phyloP scores from a whole-genome alignment of 1,140 invertebrate genomes.

The Pararge aegeria region DNA sequence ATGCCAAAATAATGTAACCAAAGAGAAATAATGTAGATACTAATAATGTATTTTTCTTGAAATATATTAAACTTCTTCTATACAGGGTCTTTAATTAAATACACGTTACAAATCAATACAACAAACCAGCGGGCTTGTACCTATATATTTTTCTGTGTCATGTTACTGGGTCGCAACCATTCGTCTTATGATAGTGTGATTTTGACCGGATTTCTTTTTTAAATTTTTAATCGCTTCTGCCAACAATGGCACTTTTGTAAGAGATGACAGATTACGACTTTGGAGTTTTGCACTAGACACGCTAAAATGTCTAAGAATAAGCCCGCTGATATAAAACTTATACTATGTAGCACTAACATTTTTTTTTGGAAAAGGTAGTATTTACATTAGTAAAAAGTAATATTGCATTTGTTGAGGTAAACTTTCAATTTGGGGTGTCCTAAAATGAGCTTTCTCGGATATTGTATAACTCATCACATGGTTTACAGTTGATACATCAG shows the following conservation, averaged over 20 bases:
- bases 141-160: too few species aligned
- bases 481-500: constrained; percentile 56
- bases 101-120: constrained; percentile 12
- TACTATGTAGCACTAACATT: too few species aligned
- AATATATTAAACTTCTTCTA: constrained; percentile 9
- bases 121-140: not conserved
- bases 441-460: constrained; percentile 64
- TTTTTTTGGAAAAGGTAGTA: too few species aligned
- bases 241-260: too few species aligned
- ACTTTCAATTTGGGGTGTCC: constrained; percentile 55
- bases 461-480: constrained; percentile 68
- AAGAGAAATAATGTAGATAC: constrained; percentile 36
- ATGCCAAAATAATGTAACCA: constrained; percentile 51
- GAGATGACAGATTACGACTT: too few species aligned
- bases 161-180: too few species aligned
- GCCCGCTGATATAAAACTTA: too few species aligned
- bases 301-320: too few species aligned
- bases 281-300: too few species aligned
- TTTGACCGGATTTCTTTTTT: too few species aligned
- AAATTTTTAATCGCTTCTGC: too few species aligned
- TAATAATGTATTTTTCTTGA: constrained; percentile 50
- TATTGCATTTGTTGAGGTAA: constrained; percentile 72
- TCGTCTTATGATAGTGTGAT: too few species aligned
- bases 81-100: not conserved
- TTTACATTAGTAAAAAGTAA: constrained; percentile 64